These are phyloP conservation scores for Hemitrygon akajei DNA, from an alignment of 2,797 vertebrate species.

Conservation along the genomic window DNA sequence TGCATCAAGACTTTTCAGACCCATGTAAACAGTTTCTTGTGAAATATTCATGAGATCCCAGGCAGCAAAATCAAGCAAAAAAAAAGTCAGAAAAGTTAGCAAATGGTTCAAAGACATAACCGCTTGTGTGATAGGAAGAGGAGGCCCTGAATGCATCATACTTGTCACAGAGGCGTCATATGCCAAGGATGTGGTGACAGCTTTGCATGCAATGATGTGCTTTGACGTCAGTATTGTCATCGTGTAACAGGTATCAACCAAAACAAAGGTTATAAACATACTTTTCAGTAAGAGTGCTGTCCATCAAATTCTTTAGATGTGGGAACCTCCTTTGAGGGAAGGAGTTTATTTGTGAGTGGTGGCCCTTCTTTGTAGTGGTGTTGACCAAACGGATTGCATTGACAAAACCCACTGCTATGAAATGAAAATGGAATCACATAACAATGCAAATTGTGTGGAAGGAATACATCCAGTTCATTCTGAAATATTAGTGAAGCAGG, in stretches of 20 bases:
- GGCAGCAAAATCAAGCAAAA: no score
- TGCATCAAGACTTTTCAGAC: background rate
- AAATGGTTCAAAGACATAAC: background rate
- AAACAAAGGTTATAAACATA: background rate
- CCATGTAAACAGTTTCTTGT: background rate
- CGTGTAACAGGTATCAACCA: background rate
- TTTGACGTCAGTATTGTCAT: background rate
- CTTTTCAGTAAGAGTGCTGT: background rate
- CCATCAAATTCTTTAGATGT: background rate
- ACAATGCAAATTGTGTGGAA: no score
- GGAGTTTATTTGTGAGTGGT: background rate
- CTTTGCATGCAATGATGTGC: conserved; percentile 28
- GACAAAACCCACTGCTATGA: no score
- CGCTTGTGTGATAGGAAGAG: background rate
- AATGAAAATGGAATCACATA: background rate
- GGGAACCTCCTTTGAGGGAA: no score
- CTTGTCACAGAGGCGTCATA: background rate
- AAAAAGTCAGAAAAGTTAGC: background rate
- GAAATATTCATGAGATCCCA: background rate
- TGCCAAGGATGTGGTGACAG: background rate
- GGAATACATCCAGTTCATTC: background rate
- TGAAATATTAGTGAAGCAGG: background rate
- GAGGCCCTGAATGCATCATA: background rate
- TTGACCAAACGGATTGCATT: background rate
- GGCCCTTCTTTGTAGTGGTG: background rate